Evolutionary conservation across 1,140 invertebrate genomes (phyloP).

Genomic region (Pararge aegeria): DNA sequence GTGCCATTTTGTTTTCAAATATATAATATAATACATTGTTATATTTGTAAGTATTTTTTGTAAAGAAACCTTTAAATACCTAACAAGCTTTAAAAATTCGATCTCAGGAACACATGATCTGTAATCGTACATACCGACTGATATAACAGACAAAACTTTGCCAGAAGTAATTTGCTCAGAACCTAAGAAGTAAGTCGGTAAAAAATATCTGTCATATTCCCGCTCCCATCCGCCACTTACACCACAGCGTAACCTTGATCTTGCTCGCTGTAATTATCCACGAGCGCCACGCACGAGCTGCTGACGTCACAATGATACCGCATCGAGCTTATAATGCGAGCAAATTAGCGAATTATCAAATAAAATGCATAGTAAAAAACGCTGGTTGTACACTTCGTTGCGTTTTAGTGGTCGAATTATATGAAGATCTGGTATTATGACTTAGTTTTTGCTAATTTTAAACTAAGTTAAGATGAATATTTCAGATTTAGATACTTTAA

Average conservation of each 20-base stretch:
- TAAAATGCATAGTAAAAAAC: conserved; percentile 16
- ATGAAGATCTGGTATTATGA: not conserved
- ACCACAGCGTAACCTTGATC: conserved; percentile 54
- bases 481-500: not conserved
- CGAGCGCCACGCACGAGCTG: conserved; percentile 40
- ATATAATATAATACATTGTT: too few species aligned
- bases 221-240: conserved; percentile 20
- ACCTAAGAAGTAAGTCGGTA: too few species aligned
- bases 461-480: not conserved
- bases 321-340: conserved; percentile 6
- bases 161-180: too few species aligned
- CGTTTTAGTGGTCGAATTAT: not conserved
- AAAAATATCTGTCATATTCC: too few species aligned
- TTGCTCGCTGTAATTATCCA: conserved; percentile 55
- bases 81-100: too few species aligned
- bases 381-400: conserved; percentile 9
- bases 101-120: too few species aligned
- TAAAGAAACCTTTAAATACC: too few species aligned
- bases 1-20: too few species aligned
- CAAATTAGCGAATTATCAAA: conserved; percentile 21
- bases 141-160: too few species aligned
- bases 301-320: conserved; percentile 35
- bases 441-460: not conserved
- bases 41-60: too few species aligned
- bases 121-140: too few species aligned